phyloP scores from a whole-genome alignment of 2,113 vertebrate species.

The Scolopax mira region DNA sequence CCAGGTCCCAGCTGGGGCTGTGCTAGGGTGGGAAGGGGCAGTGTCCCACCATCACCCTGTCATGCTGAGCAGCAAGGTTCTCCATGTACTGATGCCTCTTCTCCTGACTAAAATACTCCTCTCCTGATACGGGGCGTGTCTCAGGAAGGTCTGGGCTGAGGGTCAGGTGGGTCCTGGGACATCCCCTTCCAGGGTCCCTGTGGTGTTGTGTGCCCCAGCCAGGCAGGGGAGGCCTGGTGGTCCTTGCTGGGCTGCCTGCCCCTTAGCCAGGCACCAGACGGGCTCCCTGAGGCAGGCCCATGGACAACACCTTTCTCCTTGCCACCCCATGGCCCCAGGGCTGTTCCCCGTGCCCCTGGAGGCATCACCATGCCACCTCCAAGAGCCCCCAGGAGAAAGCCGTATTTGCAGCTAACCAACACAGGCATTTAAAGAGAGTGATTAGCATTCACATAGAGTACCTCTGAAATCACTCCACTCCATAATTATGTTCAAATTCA shows the following conservation, averaged over 20 bases:
- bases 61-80: neutral
- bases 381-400: neutral
- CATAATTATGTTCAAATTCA: slow-evolving; percentile 52
- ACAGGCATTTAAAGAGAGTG: neutral
- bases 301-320: fast-evolving
- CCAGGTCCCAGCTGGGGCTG: too few species aligned
- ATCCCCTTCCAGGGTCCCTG: too few species aligned
- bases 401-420: neutral
- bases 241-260: neutral
- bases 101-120: too few species aligned
- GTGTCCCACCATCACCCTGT: neutral
- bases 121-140: neutral
- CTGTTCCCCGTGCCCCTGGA: fast-evolving
- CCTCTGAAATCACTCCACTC: slow-evolving; percentile 31
- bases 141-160: too few species aligned
- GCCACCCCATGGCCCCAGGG: fast-evolving
- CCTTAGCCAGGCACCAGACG: neutral
- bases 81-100: neutral
- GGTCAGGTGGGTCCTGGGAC: neutral
- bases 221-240: neutral
- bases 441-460: slow-evolving; percentile 39
- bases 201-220: neutral
- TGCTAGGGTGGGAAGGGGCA: neutral
- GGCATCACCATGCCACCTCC: neutral
- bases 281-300: neutral